Evolutionary conservation across 2,888 invertebrate species (phyloP).

Genomic region (Trissonchulus latispiculum): DNA sequence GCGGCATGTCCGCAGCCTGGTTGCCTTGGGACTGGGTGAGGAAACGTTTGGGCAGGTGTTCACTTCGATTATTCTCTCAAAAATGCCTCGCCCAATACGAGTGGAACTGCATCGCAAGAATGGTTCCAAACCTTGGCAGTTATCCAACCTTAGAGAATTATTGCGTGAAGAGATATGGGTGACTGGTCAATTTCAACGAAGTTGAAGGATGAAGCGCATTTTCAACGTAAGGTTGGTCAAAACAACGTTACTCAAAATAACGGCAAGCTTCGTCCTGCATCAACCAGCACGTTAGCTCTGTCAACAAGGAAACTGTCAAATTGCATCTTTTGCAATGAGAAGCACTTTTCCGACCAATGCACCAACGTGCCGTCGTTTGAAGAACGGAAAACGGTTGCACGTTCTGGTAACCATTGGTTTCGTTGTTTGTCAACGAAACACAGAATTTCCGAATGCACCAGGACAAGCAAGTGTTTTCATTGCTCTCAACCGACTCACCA

Average conservation of each 20-base stretch:
- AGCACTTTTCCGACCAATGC: not conserved
- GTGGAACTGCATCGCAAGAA: not conserved
- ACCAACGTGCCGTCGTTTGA: not conserved
- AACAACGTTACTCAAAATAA: no score
- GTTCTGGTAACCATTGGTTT: not conserved
- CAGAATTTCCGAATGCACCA: not conserved
- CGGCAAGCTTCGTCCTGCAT: not conserved
- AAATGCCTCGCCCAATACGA: not conserved
- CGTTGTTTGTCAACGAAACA: not conserved
- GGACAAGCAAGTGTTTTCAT: not conserved
- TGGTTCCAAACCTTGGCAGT: not conserved
- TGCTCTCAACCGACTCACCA: not conserved
- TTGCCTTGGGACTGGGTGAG: not conserved
- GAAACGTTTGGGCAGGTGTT: not conserved
- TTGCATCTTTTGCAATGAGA: slow-evolving; percentile 2
- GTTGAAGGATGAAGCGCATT: no score
- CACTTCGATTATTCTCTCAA: not conserved
- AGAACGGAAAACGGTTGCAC: not conserved
- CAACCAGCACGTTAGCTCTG: not conserved
- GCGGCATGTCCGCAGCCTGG: not conserved
- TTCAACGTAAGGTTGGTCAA: no score
- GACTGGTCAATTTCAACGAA: not conserved
- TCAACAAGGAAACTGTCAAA: no score
- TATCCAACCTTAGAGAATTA: not conserved
- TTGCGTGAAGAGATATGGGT: not conserved